Percentiles rank a stretch among this genome's conserved stretches.
These are phyloP conservation scores for Zapornia atra DNA, from an alignment of 2,113 vertebrate genomes.

Conservation along the genomic window DNA sequence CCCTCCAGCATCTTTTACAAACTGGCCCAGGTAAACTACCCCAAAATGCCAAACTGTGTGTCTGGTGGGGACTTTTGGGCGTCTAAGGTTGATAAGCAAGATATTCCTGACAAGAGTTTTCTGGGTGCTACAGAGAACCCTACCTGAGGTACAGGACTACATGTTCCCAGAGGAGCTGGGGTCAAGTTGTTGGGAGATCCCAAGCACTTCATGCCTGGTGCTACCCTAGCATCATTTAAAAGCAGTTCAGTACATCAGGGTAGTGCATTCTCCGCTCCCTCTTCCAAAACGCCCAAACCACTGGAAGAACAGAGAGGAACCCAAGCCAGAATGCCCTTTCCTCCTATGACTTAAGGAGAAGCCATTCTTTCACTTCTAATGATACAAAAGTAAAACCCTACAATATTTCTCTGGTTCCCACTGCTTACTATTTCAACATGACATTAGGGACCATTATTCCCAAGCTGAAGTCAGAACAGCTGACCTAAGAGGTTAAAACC, in stretches of 20 bases:
- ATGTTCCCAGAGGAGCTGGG: not conserved
- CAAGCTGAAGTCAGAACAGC: not conserved
- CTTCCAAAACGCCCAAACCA: not conserved
- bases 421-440: not conserved
- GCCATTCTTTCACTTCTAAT: not conserved
- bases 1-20: not conserved
- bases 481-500: not conserved
- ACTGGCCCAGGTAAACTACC: not conserved
- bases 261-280: not conserved
- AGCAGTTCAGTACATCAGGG: not conserved
- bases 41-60: not conserved
- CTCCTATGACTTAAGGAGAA: not conserved
- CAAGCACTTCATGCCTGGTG: not conserved
- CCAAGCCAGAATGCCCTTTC: not conserved
- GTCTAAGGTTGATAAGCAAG: not conserved
- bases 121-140: not conserved
- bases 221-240: not conserved
- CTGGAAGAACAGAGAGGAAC: not conserved
- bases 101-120: not conserved
- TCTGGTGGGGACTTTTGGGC: not conserved
- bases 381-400: not conserved
- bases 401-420: not conserved
- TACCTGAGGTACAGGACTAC: not conserved
- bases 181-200: too few species aligned
- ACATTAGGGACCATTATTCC: not conserved